Evolutionary conservation across 2,888 invertebrate genomes (phyloP).

Genomic region (Perdita meconis): DNA sequence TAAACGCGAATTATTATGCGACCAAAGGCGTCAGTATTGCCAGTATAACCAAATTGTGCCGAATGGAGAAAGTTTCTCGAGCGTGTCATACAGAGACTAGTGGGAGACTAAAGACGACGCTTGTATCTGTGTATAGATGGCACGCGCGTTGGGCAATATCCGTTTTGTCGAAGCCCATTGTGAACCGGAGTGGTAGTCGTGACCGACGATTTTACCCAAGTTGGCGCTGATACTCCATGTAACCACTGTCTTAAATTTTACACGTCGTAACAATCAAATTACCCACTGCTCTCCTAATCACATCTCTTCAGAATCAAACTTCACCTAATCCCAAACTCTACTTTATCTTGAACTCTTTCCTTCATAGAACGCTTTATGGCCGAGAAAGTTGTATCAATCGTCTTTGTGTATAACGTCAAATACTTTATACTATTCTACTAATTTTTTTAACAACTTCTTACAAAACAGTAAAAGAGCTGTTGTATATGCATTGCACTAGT

Average conservation of each 20-base stretch:
- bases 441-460: too few relatives aligned
- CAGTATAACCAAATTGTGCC: conserved; percentile 46
- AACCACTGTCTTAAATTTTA: conserved; percentile 17
- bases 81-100: conserved; percentile 64
- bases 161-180: conserved; percentile 64
- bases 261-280: background rate
- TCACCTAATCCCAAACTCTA: too few relatives aligned
- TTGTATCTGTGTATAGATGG: conserved; percentile 45
- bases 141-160: conserved; percentile 62
- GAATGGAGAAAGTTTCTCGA: conserved; percentile 69
- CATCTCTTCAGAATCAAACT: too few relatives aligned
- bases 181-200: conserved; percentile 58
- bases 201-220: conserved; percentile 39
- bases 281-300: too few relatives aligned
- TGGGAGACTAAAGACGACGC: conserved; percentile 64
- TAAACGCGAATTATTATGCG: conserved; percentile 11
- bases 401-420: too few relatives aligned
- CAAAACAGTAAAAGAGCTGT: too few relatives aligned
- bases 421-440: too few relatives aligned
- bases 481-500: too few relatives aligned
- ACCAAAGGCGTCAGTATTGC: conserved; percentile 10
- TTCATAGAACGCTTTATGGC: too few relatives aligned
- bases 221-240: conserved; percentile 11
- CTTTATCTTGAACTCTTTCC: too few relatives aligned
- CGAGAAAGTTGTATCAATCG: too few relatives aligned